Base-by-base conservation (phyloP, 2,888 invertebrate species). In the Ophion ellenae region DNA sequence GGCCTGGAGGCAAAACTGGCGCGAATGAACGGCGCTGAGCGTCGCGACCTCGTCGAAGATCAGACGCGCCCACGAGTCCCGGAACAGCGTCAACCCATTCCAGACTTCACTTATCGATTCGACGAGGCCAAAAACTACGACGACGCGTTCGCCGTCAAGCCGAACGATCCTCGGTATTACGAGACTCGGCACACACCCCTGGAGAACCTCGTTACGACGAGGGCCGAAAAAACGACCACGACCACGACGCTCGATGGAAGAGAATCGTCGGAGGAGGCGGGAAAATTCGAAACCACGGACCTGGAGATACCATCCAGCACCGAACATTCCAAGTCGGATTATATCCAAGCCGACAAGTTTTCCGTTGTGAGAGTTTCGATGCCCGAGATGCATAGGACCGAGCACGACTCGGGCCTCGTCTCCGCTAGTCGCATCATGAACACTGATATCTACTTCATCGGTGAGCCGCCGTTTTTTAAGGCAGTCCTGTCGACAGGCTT, bases 101-200 rank as follows among this genome's bases (percentile, higher is more conserved):
- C 91, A 6, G 89, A 90, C 78, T 94, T 94, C 83, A 93, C 92
- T 10, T 94, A 89, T 83, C 87, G 86, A n/a, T 93, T 93, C 78
- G 88, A 89, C 63, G 86, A 90, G 24, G 80, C 89, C 2, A 88
- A 88, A 73, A 66, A 88, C n/a, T 82, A 87, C 20, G 89, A 91
- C 14, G 85, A 88, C 32, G 90, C 91, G 9, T 94, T 94, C 75
- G 94, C 94, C 2, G 90, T 94, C 2, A 91, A 90, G 24, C 94
- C 94, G 4, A 93, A 94, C 59, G 94, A 94, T 89, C 94, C 93
- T 0, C 92, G 94, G 71, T 94, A 92, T 88, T 94, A 94, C 86
- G 88, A 92, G 70, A 40, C 40, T 7, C 3, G 40, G 9, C 89
- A 91, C 0, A 73, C 81, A 11, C n/a, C 36, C n/a, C 73, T 70